Evolutionary conservation across 2,888 invertebrate genomes (phyloP).

Genomic region (Slavum lentiscoides): DNA sequence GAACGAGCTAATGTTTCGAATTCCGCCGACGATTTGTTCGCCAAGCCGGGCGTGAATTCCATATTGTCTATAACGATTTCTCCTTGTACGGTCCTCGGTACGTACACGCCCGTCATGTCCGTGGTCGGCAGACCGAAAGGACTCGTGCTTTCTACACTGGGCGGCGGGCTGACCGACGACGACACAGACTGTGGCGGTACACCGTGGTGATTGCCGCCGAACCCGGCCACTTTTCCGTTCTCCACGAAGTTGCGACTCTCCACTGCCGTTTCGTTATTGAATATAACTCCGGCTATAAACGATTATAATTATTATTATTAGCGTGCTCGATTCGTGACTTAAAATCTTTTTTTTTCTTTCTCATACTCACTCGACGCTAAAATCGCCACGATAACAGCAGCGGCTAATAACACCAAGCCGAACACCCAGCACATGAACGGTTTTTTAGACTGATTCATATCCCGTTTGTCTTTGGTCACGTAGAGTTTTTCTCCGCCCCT

Average conservation of each 20-base stretch:
- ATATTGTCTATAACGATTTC: slow-evolving; percentile 70
- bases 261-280: slow-evolving; percentile 67
- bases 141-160: slow-evolving; percentile 57
- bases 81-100: slow-evolving; percentile 73
- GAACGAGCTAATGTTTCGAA: slow-evolving; percentile 67
- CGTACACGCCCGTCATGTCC: slow-evolving; percentile 65
- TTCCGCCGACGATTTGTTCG: slow-evolving; percentile 67
- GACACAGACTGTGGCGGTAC: slow-evolving; percentile 55
- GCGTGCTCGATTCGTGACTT: too few relatives aligned
- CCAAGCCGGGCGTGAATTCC: slow-evolving; percentile 66
- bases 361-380: slow-evolving; percentile 72
- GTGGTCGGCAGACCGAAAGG: slow-evolving; percentile 60
- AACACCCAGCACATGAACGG: slow-evolving; percentile 71
- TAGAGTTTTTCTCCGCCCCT: slow-evolving; percentile 73
- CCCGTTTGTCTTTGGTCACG: slow-evolving; percentile 75
- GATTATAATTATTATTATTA: not conserved
- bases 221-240: slow-evolving; percentile 63
- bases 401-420: slow-evolving; percentile 68
- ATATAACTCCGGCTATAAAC: slow-evolving; percentile 69
- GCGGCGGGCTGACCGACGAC: slow-evolving; percentile 58
- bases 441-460: slow-evolving; percentile 56
- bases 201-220: slow-evolving; percentile 54
- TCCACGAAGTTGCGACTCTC: slow-evolving; percentile 65
- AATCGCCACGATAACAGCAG: slow-evolving; percentile 72
- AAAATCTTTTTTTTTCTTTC: not conserved